Base-by-base conservation (phyloP, 2,113 vertebrate species). In the Myxocyprinus asiaticus region DNA sequence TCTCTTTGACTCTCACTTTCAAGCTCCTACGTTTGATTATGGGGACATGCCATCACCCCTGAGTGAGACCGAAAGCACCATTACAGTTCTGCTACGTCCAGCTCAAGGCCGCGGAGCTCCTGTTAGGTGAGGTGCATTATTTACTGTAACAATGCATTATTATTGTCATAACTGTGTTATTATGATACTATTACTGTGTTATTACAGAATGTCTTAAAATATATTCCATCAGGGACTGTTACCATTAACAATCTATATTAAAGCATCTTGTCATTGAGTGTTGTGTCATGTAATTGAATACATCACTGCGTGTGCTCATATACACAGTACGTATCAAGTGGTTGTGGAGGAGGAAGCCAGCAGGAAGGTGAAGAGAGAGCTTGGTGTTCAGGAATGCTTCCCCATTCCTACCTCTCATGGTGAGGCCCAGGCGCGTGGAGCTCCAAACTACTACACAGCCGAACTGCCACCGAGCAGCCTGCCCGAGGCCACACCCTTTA, bases 51-150 rank as follows among this genome's bases (percentile, higher is more conserved):
- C 96, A 0, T 94, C 96, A 0, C 97, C 97, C 0, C 90, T 99
- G 87, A 90, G 95, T 0, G 97, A 99, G 86, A 97, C 98, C 0
- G 97, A 99, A 84, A 95, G 89, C 85, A 98, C 97, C 72, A 98
- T 98, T 85, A 99, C 98, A 0, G 96, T 99, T 76, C 89, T 99
- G 78, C 92, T 99, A 85, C 94, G 96, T 53, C 97, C 98, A 0
- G 98, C 98, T 0, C 96, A 97, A 90, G 97, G 96, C 83, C 93
- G 96, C 3, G 97, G 97, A 2, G 97, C 97, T 9, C 97, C 98
- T 50, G 96, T 99, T 92, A 99, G 98, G 98, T 99, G 22, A 33
- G 22, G 22, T 33, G 56, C 11, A 66, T 17, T 33, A 45, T 22
- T 47, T 75, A 3, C 7, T 48, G 22, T 33, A 53, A 12, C 14